Evolutionary conservation across 2,888 invertebrate species (phyloP).

Genomic region (Drosophila pegasa): DNA sequence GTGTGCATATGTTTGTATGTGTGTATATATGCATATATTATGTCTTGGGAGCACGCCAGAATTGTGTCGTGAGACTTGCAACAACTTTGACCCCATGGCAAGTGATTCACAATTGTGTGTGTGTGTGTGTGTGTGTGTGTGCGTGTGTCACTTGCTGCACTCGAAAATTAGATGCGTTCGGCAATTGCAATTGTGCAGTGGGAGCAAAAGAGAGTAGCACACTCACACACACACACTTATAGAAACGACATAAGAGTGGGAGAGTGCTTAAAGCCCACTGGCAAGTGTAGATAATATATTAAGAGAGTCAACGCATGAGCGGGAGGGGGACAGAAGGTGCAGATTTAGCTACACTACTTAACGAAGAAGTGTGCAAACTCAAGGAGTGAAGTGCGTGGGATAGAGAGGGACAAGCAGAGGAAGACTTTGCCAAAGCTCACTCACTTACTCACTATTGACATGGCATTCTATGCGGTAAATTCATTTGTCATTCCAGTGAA

Average conservation of each 20-base stretch:
- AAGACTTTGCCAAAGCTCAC: background rate
- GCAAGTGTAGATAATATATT: conserved; percentile 1
- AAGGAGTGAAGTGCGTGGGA: background rate
- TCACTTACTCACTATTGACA: background rate
- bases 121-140: conserved; percentile 11
- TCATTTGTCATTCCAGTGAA: background rate
- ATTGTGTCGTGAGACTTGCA: conserved; percentile 76
- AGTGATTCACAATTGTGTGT: conserved; percentile 62
- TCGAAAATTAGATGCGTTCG: conserved; percentile 13
- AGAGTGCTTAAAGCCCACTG: background rate
- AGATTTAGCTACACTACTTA: background rate
- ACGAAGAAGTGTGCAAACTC: background rate
- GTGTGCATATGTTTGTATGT: background rate
- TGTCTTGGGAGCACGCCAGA: conserved; percentile 31
- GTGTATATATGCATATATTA: background rate
- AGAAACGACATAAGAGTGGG: background rate
- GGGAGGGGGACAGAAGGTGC: background rate
- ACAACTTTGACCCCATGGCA: conserved; percentile 74
- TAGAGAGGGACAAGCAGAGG: background rate
- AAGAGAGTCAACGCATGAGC: background rate
- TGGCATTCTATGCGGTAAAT: background rate
- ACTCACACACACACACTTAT: background rate
- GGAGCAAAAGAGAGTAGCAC: background rate
- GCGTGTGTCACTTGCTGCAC: conserved; percentile 23
- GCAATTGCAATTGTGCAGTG: conserved; percentile 11